A percentile compares a stretch with the other conserved stretches of the same genome.
Conservation (phyloP, 2,888 invertebrate genomes). For the Pandemis cinnamomeana region DNA sequence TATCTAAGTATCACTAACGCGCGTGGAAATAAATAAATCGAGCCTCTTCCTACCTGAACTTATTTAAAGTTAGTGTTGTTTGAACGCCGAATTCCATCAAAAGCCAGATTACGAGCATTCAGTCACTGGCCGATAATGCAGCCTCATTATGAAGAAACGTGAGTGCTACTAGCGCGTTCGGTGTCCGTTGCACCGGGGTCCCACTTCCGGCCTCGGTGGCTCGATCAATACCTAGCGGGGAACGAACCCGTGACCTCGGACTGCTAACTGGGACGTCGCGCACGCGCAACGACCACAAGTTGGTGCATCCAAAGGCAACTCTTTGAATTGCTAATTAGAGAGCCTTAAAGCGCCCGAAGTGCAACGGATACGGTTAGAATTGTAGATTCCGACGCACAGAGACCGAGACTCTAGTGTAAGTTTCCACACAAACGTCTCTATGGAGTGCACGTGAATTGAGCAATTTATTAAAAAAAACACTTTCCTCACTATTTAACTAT, state of each 20-base stretch:
- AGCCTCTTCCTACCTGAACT: too few relatives aligned
- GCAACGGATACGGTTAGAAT: slow-evolving; percentile 27
- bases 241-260: slow-evolving; percentile 82
- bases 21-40: too few relatives aligned
- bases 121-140: slow-evolving; percentile 11
- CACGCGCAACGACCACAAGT: slow-evolving; percentile 68
- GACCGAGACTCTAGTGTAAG: too few relatives aligned
- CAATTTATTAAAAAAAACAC: too few relatives aligned
- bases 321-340: slow-evolving; percentile 72
- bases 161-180: slow-evolving; percentile 64
- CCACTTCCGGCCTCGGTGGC: slow-evolving; percentile 74
- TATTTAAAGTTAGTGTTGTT: too few relatives aligned
- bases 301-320: slow-evolving; percentile 71
- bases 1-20: too few relatives aligned
- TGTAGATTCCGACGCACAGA: slow-evolving; percentile 13
- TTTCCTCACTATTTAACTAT: too few relatives aligned
- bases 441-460: too few relatives aligned
- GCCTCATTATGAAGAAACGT: slow-evolving; percentile 40
- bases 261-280: slow-evolving; percentile 78
- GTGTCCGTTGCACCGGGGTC: slow-evolving; percentile 73
- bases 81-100: neutral
- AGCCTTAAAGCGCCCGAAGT: slow-evolving; percentile 29
- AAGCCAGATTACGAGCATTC: neutral
- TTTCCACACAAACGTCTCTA: too few relatives aligned
- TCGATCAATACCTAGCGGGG: slow-evolving; percentile 81